A percentile compares a stretch with the other conserved stretches of the same genome.
Conservation (phyloP, 1,140 invertebrate genomes). For the Trichonephila clavipes region DNA sequence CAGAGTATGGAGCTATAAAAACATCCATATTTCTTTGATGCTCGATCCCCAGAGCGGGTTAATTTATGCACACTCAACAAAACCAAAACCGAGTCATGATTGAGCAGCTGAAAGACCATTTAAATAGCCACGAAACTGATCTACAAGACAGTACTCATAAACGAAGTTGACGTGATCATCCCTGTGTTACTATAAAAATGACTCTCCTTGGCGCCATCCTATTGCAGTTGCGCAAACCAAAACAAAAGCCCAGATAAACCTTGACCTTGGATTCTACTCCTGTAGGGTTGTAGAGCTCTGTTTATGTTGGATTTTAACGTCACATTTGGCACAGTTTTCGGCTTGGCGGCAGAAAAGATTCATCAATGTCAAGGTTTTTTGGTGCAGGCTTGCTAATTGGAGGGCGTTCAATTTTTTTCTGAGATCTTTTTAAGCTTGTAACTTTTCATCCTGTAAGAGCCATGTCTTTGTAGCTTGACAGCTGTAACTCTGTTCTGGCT, state of each 20-base stretch:
- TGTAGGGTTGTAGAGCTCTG: constrained; percentile 37
- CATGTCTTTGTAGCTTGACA: not conserved
- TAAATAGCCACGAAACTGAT: not conserved
- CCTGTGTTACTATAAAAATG: constrained; percentile 13
- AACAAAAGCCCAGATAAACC: constrained; percentile 63
- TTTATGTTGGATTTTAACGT: constrained; percentile 11
- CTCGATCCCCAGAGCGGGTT: not conserved
- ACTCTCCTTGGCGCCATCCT: constrained; percentile 13
- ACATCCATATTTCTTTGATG: not conserved
- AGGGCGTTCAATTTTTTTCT: constrained; percentile 13
- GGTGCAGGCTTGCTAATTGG: not conserved
- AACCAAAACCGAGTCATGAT: not conserved
- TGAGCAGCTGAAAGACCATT: not conserved
- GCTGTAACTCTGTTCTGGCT: not conserved
- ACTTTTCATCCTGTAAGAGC: not conserved
- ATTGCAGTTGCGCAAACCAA: constrained; percentile 44
- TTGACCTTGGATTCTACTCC: constrained; percentile 64
- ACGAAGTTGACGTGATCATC: not conserved
- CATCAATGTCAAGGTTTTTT: constrained; percentile 28
- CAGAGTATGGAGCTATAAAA: too few relatives aligned
- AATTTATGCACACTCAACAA: constrained; percentile 5
- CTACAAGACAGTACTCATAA: not conserved
- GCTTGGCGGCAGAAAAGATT: constrained; percentile 1
- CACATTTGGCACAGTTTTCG: constrained; percentile 6
- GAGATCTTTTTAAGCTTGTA: not conserved